phyloP scores from a whole-genome alignment of 2,113 vertebrate genomes.

The Odontophorus gujanensis region DNA sequence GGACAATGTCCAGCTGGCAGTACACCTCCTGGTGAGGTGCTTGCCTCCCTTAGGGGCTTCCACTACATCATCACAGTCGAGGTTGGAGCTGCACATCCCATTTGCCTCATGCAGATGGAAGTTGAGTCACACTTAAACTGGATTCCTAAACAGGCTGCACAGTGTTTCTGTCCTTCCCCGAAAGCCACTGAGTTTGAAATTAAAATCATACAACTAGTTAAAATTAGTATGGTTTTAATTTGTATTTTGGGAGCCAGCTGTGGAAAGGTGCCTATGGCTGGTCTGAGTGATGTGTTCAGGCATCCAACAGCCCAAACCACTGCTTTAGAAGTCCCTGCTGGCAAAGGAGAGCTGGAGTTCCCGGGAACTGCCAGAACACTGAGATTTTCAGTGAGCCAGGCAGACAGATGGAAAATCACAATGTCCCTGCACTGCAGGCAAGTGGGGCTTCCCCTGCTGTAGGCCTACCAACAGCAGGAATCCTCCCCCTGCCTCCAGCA shows the following conservation, averaged over 20 bases:
- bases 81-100: neutral
- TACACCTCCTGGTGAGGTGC: neutral
- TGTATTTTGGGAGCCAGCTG: neutral
- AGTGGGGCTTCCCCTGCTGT: neutral
- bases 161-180: rapidly evolving
- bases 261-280: neutral
- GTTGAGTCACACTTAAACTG: neutral
- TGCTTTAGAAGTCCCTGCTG: neutral
- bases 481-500: neutral
- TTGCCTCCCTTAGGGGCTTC: neutral
- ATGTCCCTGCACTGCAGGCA: neutral
- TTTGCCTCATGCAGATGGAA: neutral
- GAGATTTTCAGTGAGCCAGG: neutral
- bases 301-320: neutral
- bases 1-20: no score
- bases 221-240: neutral
- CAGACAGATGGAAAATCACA: neutral
- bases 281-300: neutral
- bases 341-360: neutral
- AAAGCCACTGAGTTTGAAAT: neutral
- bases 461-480: neutral
- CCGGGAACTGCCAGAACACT: rapidly evolving
- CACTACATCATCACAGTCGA: rapidly evolving
- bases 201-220: neutral
- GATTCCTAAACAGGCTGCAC: neutral